Conservation (phyloP, 2,888 invertebrate species). For the Choristoneura rosaceana region DNA sequence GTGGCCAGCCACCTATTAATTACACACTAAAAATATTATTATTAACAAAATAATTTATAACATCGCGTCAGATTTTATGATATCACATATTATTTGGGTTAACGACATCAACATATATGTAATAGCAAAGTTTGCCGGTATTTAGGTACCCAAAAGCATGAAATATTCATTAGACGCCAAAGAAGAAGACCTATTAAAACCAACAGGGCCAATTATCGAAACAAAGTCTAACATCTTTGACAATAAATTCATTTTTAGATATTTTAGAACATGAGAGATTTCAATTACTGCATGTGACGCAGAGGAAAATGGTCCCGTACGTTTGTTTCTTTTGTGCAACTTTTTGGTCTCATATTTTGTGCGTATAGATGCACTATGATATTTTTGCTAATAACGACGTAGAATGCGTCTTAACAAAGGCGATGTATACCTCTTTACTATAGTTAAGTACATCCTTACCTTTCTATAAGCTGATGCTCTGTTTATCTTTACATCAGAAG, state of each 20-base stretch:
- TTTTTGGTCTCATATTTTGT: neutral
- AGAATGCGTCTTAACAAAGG: neutral
- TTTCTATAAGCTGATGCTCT: no score
- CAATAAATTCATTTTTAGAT: neutral
- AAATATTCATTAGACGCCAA: constrained; percentile 2
- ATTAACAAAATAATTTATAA: constrained; percentile 45
- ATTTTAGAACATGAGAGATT: neutral
- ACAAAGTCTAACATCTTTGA: neutral
- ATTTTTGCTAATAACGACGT: neutral
- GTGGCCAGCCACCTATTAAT: constrained; percentile 82
- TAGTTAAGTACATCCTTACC: no score
- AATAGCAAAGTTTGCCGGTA: constrained; percentile 13
- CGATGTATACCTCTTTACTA: no score
- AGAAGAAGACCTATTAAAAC: neutral
- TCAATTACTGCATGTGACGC: neutral
- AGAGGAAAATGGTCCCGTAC: no score
- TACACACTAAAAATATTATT: constrained; percentile 33
- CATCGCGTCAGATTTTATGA: constrained; percentile 54
- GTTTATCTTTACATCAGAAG: no score
- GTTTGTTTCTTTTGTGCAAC: neutral
- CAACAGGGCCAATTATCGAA: neutral
- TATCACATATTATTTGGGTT: constrained; percentile 67
- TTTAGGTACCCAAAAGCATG: constrained; percentile 8
- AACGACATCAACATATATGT: constrained; percentile 35
- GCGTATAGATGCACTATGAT: no score